Conservation (phyloP, 1,140 invertebrate genomes). For the Ips typographus region DNA sequence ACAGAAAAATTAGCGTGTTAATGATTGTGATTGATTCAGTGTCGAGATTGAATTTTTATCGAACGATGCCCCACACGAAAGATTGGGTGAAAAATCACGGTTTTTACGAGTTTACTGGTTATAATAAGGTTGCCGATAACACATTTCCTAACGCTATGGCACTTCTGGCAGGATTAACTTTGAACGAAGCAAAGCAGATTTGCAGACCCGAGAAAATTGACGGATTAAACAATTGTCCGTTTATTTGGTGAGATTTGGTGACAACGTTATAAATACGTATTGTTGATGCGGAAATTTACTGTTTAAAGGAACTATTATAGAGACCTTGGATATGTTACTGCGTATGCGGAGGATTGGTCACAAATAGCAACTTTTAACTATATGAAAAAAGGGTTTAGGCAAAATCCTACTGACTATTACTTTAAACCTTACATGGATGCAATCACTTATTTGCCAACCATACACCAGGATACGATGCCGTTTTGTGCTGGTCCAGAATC, state of each 20-base stretch:
- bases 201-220: slow-evolving; percentile 57
- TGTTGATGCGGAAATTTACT: background rate
- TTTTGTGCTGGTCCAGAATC: slow-evolving; percentile 59
- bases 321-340: slow-evolving; percentile 63
- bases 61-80: slow-evolving; percentile 74
- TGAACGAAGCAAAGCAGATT: slow-evolving; percentile 52
- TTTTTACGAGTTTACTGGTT: slow-evolving; percentile 61
- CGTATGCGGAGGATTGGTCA: slow-evolving; percentile 65
- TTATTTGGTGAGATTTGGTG: slow-evolving; percentile 57
- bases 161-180: slow-evolving; percentile 66
- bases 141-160: slow-evolving; percentile 84
- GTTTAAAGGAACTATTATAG: slow-evolving; percentile 54
- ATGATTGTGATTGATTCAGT: slow-evolving; percentile 81
- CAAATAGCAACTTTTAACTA: slow-evolving; percentile 67
- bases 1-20: slow-evolving; percentile 63
- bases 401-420: slow-evolving; percentile 76
- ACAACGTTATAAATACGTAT: background rate
- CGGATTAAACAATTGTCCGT: slow-evolving; percentile 60
- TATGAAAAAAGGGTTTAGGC: slow-evolving; percentile 63
- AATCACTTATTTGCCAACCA: slow-evolving; percentile 56
- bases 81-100: slow-evolving; percentile 59
- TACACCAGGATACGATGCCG: slow-evolving; percentile 49
- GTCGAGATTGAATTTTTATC: slow-evolving; percentile 75
- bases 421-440: slow-evolving; percentile 67
- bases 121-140: slow-evolving; percentile 74